A percentile compares a stretch with the other conserved stretches of the same genome.
Evolutionary conservation across 2,888 invertebrate genomes (phyloP).

Genomic region (Tenodera sinensis): DNA sequence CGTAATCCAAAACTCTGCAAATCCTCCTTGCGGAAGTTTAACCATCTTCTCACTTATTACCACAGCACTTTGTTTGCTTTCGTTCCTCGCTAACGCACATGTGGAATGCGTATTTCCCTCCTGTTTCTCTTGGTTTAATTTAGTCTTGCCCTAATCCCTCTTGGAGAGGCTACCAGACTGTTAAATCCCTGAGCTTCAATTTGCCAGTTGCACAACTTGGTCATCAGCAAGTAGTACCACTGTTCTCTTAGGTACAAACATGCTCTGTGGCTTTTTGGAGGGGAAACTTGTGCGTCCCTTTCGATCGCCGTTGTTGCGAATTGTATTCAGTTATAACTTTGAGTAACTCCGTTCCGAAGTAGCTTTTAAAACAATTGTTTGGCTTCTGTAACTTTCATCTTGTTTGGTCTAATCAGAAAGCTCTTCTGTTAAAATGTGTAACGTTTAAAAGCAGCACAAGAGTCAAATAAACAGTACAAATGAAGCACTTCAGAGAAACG

Average conservation of each 20-base stretch:
- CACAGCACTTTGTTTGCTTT: background rate
- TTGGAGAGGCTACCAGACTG: background rate
- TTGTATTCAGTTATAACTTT: background rate
- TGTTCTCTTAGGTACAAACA: background rate
- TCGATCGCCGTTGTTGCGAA: background rate
- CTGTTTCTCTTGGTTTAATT: background rate
- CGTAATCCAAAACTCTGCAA: background rate
- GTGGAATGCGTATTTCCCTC: background rate
- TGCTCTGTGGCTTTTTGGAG: background rate
- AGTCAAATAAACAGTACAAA: too few relatives aligned
- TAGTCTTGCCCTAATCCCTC: background rate
- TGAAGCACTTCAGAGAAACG: too few relatives aligned
- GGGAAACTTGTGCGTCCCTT: background rate
- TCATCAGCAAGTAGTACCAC: background rate
- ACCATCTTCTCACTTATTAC: background rate
- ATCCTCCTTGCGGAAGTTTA: background rate
- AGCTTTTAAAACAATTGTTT: background rate
- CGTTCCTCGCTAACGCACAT: background rate
- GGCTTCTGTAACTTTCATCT: background rate
- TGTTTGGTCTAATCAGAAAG: background rate
- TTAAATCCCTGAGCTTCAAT: background rate
- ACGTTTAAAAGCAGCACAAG: too few relatives aligned
- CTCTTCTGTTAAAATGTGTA: background rate
- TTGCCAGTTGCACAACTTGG: background rate
- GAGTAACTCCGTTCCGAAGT: background rate